Conservation (phyloP, 2,888 invertebrate species). For the Lithodes maja region DNA sequence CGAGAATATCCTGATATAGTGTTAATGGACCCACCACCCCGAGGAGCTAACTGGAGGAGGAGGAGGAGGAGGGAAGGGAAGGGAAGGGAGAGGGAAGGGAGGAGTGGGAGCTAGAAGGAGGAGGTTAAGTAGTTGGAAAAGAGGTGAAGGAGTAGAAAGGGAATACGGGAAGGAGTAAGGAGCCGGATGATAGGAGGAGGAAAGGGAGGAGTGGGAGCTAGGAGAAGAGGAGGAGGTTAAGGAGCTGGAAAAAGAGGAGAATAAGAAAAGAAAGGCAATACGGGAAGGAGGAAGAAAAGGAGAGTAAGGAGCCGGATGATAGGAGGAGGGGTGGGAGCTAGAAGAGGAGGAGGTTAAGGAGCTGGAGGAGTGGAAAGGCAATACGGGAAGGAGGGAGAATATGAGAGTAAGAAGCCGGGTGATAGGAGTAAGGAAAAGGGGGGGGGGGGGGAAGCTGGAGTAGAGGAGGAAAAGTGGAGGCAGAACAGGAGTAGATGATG, state of each 20-base stretch:
- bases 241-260: neutral
- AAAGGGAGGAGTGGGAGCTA: neutral
- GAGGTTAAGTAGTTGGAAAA: neutral
- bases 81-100: neutral
- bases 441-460: too few species aligned
- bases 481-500: too few species aligned
- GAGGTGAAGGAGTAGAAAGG: neutral
- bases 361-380: neutral
- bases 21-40: slow-evolving; percentile 12
- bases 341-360: neutral
- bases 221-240: neutral
- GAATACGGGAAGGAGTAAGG: neutral
- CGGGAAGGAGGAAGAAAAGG: neutral
- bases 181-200: neutral
- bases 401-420: neutral
- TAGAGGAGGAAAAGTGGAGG: too few species aligned
- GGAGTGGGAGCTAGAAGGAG: neutral
- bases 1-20: slow-evolving; percentile 33
- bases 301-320: neutral
- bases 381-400: neutral
- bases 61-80: neutral
- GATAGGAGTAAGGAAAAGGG: too few species aligned
- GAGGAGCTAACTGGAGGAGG: neutral
- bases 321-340: neutral
- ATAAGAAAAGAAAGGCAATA: neutral